Evolutionary conservation across 1,140 invertebrate genomes (phyloP), one percentile per base, ranked within the genome.

Genomic region (Ptiloglossa arizonensis): DNA sequence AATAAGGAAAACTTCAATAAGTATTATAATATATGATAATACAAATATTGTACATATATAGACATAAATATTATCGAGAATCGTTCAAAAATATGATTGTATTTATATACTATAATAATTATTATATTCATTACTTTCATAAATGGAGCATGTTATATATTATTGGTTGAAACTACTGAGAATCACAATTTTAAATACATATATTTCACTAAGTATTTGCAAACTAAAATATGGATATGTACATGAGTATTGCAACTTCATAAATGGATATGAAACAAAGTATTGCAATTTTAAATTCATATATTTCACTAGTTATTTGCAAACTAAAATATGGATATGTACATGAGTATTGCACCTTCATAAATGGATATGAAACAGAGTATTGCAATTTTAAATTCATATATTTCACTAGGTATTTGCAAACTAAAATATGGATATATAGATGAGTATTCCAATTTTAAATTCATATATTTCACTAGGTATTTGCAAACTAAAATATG

Each of bases 371-470:
- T 54, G 0, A 35, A n/a, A 32, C 44, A 4, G 6, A 69, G 19
- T 60, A 52, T 69, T 60, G 54, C 29, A 32, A n/a, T 38, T 27
- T 69, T 48, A 29, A 17, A 38, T n/a, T n/a, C n/a, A n/a, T n/a
- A n/a, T 72, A 52, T 24, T 0, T 13, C n/a, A 56, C 4, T 54
- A 6, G 48, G 19, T 77, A 63, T 71, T n/a, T 71, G 38, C 35
- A 35, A 44, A 17, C 6, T 54, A 63, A 19, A 24, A 62, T 35
- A 24, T 48, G 17, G 6, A 44, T 64, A 44, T 29, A 24, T 5
- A n/a, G 11, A 0, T 41, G 38, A 60, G 38, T 68, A 76, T 60
- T 77, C 48, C 29, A 54, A 15, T 24, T n/a, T n/a, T 52, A 17
- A 22, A 60, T 48, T 32, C 38, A 19, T 4, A 19, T 66, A 56